Conservation (phyloP, 1,140 invertebrate species). For the Lysiphlebus fabarum region DNA sequence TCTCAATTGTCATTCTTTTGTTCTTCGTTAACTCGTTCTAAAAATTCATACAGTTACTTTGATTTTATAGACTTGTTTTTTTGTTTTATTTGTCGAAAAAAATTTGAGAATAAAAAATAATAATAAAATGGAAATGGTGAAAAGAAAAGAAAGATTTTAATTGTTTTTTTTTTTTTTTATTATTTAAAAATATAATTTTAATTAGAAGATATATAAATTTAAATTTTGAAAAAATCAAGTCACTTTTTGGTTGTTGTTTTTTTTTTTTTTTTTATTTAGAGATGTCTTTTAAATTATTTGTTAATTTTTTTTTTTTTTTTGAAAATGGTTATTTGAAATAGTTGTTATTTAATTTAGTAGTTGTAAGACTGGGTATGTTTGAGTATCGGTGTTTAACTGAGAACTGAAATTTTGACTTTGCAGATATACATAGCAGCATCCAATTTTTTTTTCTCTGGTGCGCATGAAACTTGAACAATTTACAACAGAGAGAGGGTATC, state of each 20-base stretch:
- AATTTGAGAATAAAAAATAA: neutral
- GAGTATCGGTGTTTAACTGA: constrained; percentile 12
- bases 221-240: neutral
- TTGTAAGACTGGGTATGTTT: neutral
- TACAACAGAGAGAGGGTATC: too few relatives aligned
- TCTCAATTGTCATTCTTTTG: constrained; percentile 15
- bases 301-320: constrained; percentile 6
- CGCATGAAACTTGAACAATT: too few relatives aligned
- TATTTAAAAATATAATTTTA: neutral
- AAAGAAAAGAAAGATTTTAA: too few relatives aligned
- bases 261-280: neutral
- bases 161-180: neutral
- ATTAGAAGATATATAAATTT: neutral
- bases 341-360: neutral
- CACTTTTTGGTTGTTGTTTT: constrained; percentile 8
- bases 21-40: neutral
- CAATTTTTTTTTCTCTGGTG: too few relatives aligned
- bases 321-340: neutral
- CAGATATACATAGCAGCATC: neutral
- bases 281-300: neutral
- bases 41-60: neutral
- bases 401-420: neutral
- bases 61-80: neutral
- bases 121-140: too few relatives aligned
- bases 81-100: neutral